Base-by-base conservation (phyloP, 2,888 invertebrate species). In the Mystacides longicornis region DNA sequence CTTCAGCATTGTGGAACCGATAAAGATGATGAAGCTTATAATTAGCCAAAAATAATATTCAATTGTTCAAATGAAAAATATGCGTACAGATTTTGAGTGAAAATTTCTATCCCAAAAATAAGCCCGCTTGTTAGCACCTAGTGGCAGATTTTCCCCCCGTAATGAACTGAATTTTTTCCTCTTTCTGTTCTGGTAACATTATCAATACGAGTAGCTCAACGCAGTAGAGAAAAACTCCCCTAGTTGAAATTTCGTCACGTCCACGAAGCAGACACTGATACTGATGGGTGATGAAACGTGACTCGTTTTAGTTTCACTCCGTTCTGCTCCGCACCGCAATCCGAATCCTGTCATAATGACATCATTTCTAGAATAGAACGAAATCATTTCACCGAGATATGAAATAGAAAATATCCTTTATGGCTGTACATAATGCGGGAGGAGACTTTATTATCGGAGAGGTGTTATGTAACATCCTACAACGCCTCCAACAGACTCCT, bases 261-360 rank as follows among this genome's bases (percentile, higher is more conserved):
- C 27, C 58, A 49, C 49, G 49, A 58, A 57, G 55, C 58, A 58
- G 58, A 58, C 55, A 55, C 55, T 58, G 56, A 58, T 55, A 58
- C 58, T 58, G 58, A 58, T 58, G 58, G 58, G 50, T 49, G 49
- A 23, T 21, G 53, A 48, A 48, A 55, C 58, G 58, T 58, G 58
- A 55, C 51, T 22, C 51, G 47, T 52, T 52, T 56, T 48, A 48
- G 48, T 48, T 48, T 48, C 48, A 48, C 48, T 48, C 48, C 48
- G 23, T 48, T 48, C 48, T 18, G 16, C 48, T 23, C 20, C 16
- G 23, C 23, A 16, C 48, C 48, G 23, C 48, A 48, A 48, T 48
- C 48, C 4, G 48, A 48, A 48, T 23, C 48, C 48, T 37, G 11
- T 23, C 48, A 23, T 48, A 48, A 48, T 48, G 48, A 18, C 46